These are phyloP conservation scores for Sanderia malayensis DNA, from an alignment of 30 jellyfish, hydroid and myxozoan genomes.

Conservation along the genomic window DNA sequence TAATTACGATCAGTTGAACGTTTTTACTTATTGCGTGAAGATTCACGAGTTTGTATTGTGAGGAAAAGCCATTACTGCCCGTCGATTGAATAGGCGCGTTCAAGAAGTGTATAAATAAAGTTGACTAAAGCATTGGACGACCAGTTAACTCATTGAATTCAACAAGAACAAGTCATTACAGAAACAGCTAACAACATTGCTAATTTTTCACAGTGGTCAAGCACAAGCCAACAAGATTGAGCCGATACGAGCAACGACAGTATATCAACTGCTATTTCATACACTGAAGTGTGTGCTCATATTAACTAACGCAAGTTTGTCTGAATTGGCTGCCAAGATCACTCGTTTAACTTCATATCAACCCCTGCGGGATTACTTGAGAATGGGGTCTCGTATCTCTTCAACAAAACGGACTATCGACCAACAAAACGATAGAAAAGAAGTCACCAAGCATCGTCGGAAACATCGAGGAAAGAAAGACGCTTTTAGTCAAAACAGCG, in stretches of 20 bases:
- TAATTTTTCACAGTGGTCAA: slow-evolving; percentile 12
- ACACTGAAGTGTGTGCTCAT: slow-evolving; percentile 18
- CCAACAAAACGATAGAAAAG: slow-evolving; percentile 89
- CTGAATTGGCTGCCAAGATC: slow-evolving; percentile 85
- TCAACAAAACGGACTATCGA: slow-evolving; percentile 83
- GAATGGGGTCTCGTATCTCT: slow-evolving; percentile 99
- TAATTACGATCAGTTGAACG: slow-evolving; percentile 14
- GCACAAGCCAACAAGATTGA: neutral
- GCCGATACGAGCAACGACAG: neutral
- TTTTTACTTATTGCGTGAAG: slow-evolving; percentile 17
- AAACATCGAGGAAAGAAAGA: slow-evolving; percentile 74
- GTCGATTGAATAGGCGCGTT: slow-evolving; percentile 41
- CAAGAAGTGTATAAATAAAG: slow-evolving; percentile 64
- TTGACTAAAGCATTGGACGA: slow-evolving; percentile 28
- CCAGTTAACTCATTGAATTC: slow-evolving; percentile 60
- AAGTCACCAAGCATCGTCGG: slow-evolving; percentile 79
- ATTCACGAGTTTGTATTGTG: slow-evolving; percentile 22
- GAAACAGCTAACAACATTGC: neutral
- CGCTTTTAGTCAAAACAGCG: slow-evolving; percentile 72
- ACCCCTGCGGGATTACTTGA: slow-evolving; percentile 92
- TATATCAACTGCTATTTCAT: neutral
- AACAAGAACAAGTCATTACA: slow-evolving; percentile 4
- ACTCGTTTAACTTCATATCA: slow-evolving; percentile 97
- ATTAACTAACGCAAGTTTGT: slow-evolving; percentile 30
- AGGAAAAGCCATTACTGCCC: slow-evolving; percentile 41